Evolutionary conservation across 2,797 vertebrate genomes (phyloP), one percentile per base, ranked within the genome.

Genomic region (Eulemur mongoz): DNA sequence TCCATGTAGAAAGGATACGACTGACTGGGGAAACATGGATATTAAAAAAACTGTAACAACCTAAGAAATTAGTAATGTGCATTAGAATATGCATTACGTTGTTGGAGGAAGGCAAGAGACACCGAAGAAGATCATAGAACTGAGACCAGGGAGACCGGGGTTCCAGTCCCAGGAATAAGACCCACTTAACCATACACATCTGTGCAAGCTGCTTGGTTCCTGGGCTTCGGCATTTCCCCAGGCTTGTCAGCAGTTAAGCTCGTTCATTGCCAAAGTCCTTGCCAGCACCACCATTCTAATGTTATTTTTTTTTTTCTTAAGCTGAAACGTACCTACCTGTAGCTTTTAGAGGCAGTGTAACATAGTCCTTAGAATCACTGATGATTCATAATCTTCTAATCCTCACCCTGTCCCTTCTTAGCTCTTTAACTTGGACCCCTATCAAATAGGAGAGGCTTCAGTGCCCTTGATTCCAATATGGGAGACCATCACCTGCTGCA

Each of bases 1-100:
- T 98, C 82, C 94, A 15, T 43, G 59, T 59, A 76, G 96, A 78
- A 84, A 88, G 67, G 45, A 82, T 61, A 27, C 13, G 61, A 79
- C 22, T 91, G 92, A 84, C 20, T 7, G 65, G 45, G 93, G 79
- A 95, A 52, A 94, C 48, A 17, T 1, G 52, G 75, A 10, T 86
- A 27, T 93, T 69, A 38, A 52, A 57, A 25, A 40, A 32, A 48
- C 8, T 9, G 38, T 22, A 65, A 65, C 61, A 9, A 30, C 7
- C 1, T 15, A 50, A 72, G 87, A 88, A 85, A 91, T 91, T 45
- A 89, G 63, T 38, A 54, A 48, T 12, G n/a, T 59, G 45, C 22
- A 4, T 38, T 88, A 70, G n/a, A 59, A 54, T 57, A 27, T 1
- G 8, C 30, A 35, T 61, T 30, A 0, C 12, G 20, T 27, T 57